These are phyloP conservation scores for Tetragonula carbonaria DNA, from an alignment of 2,888 invertebrate species.

Conservation along the genomic window DNA sequence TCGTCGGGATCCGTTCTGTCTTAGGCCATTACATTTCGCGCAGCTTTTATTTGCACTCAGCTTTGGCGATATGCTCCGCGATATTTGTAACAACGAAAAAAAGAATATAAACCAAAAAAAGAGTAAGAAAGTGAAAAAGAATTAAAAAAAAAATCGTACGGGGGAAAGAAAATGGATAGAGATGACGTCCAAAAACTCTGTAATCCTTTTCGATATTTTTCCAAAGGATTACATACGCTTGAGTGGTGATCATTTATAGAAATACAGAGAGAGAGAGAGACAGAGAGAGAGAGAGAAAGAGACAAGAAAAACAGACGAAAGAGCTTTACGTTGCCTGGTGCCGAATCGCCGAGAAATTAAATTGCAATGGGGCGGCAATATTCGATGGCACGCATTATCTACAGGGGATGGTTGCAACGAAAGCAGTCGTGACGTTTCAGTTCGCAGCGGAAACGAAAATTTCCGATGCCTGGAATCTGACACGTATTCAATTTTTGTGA, in stretches of 20 bases:
- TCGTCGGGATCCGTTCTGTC: conserved; percentile 9
- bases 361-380: background rate
- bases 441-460: conserved; percentile 4
- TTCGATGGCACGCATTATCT: background rate
- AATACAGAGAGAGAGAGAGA: background rate
- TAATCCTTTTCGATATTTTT: conserved; percentile 40
- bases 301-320: background rate
- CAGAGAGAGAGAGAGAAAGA: too few species aligned
- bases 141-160: background rate
- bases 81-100: background rate
- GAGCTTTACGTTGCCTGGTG: background rate
- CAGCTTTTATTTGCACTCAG: background rate
- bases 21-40: conserved; percentile 5
- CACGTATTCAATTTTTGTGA: conserved; percentile 22
- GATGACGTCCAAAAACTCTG: background rate
- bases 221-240: conserved; percentile 29
- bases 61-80: background rate
- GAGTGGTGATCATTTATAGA: background rate
- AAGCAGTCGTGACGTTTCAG: conserved; percentile 18
- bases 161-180: background rate
- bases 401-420: background rate
- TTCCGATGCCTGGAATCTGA: conserved; percentile 12
- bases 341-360: conserved; percentile 12
- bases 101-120: background rate
- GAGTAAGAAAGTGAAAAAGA: background rate